These are phyloP conservation scores for Catocala sponsa DNA, from an alignment of 2,888 invertebrate genomes.

Conservation along the genomic window DNA sequence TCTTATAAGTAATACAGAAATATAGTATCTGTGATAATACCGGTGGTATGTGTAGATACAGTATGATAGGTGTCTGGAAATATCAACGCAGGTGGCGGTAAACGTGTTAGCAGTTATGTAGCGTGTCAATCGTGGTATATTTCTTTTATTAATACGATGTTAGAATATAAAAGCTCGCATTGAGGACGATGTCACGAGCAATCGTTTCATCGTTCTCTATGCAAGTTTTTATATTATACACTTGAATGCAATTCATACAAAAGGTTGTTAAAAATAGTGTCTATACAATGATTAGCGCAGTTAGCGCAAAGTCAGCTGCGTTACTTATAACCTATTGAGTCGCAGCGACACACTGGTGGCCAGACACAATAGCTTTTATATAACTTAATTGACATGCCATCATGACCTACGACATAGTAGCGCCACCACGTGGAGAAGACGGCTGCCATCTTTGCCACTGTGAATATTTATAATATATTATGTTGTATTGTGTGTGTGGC, in stretches of 20 bases:
- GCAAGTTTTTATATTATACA: no score
- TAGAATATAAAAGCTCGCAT: not conserved
- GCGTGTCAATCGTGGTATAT: not conserved
- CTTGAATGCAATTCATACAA: no score
- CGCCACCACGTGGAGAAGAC: not conserved
- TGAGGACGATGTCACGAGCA: no score
- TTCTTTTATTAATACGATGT: not conserved
- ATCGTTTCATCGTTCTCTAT: no score
- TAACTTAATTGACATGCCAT: not conserved
- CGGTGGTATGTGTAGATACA: not conserved
- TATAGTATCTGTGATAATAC: no score
- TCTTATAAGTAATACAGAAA: no score
- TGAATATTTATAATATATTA: conserved; percentile 2
- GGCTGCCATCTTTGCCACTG: not conserved
- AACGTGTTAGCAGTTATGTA: not conserved
- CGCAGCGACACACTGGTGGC: no score
- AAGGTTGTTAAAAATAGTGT: no score
- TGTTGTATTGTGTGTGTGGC: conserved; percentile 42
- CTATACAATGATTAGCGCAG: no score
- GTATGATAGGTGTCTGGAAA: not conserved
- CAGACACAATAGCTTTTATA: no score
- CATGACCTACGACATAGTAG: not conserved
- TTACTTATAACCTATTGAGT: no score
- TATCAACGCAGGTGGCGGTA: not conserved
- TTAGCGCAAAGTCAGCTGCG: no score